Evolutionary conservation across 2,888 invertebrate genomes (phyloP), one percentile per base, ranked within the genome.

Genomic region (Bugulina stolonifera): DNA sequence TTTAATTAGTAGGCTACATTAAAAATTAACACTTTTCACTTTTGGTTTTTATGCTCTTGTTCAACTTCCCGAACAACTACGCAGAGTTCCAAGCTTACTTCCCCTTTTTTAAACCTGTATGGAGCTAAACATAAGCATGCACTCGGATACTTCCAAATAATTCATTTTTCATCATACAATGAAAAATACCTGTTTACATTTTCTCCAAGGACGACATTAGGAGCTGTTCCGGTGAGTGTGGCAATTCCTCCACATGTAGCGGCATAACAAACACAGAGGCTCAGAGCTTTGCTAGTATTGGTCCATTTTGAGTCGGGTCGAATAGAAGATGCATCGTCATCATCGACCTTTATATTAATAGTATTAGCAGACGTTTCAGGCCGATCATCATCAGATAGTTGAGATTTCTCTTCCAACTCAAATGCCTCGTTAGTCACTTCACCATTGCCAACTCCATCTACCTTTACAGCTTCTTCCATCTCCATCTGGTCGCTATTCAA

Each of bases 401-500:
- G 43, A 43, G 43, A 18, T 23, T 55, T 18, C n/a, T 18, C 22
- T 18, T 55, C 5, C 10, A 14, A 3, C 27, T 64, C 64, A 32
- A 64, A 64, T 14, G 64, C 64, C 5, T 32, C 64, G 32, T 64
- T 64, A 32, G 22, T 27, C 10, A 32, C 10, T n/a, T 34, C 64
- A 2, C 18, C 64, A 32, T 2, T 2, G 10, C 2, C n/a, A 5
- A 10, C 32, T 2, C 64, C 32, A 14, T 14, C 64, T 14, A 29
- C 18, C 32, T 25, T 14, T 25, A 57, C 5, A 5, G 10, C 57
- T 25, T 57, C 57, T 5, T 5, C 23, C 14, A 57, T 5, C 5
- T 57, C 3, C 29, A 64, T 10, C 34, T 64, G 25, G 2, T 29
- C 18, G 3, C 25, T 27, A 32, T 29, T 75, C 35, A 93, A 85